Conservation (phyloP, 2,113 vertebrate species). For the Apeltes quadracus region DNA sequence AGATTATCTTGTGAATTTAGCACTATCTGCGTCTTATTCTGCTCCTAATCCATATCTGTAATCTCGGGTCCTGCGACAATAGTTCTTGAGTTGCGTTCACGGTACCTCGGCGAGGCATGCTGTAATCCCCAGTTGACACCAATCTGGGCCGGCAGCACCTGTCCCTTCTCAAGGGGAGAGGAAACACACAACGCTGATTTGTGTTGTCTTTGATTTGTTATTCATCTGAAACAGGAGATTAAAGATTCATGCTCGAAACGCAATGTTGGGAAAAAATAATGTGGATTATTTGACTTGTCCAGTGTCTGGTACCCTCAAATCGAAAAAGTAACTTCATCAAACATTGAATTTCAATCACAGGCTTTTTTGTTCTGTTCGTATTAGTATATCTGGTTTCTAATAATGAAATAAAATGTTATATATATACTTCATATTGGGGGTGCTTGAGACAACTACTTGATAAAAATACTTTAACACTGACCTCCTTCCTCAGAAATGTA, state of each 20-base stretch:
- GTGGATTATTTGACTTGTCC: conserved; percentile 21
- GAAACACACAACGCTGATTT: conserved; percentile 40
- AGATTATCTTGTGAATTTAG: conserved; percentile 75
- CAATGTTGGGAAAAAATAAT: conserved; percentile 13
- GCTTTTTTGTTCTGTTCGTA: background rate
- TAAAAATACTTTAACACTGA: background rate
- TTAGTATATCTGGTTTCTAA: background rate
- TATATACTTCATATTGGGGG: background rate
- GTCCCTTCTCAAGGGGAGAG: conserved; percentile 56
- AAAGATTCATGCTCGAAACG: conserved; percentile 13
- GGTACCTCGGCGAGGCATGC: conserved; percentile 70
- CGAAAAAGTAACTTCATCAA: background rate
- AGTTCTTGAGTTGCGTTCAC: conserved; percentile 61
- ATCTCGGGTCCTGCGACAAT: conserved; percentile 62
- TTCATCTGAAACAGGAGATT: conserved; percentile 11
- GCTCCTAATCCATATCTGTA: conserved; percentile 77
- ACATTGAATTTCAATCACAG: conserved; percentile 1
- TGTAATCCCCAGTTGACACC: conserved; percentile 76
- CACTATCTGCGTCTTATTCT: conserved; percentile 69
- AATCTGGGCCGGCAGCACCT: conserved; percentile 76
- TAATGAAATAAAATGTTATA: conserved; percentile 13
- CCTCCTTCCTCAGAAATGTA: background rate
- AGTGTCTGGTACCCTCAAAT: background rate
- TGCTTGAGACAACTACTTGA: background rate
- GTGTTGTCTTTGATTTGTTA: conserved; percentile 12